Conservation (phyloP, 2,888 invertebrate genomes). For the Leptopterna dolabrata region DNA sequence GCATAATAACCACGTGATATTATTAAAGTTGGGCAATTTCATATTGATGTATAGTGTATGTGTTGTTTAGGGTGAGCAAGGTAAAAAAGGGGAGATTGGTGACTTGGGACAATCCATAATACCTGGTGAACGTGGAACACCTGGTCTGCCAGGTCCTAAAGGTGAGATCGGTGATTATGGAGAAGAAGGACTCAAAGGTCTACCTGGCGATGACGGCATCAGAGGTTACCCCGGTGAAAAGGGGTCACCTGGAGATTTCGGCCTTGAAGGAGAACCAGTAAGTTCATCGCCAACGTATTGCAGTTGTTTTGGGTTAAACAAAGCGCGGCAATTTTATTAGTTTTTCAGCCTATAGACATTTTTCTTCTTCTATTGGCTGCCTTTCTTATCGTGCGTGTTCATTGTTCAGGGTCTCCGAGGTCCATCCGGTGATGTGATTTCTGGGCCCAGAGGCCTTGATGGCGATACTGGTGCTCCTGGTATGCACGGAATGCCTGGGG, state of each 20-base stretch:
- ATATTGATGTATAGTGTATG: too few relatives aligned
- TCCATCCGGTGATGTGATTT: constrained; percentile 40
- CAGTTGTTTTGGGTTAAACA: too few relatives aligned
- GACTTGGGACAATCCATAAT: constrained; percentile 58
- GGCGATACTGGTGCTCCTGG: constrained; percentile 67
- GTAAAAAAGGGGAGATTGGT: constrained; percentile 47
- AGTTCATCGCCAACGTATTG: too few relatives aligned
- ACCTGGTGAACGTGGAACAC: constrained; percentile 63
- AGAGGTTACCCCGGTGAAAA: constrained; percentile 63
- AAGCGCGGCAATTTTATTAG: background rate
- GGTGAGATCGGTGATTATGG: constrained; percentile 70
- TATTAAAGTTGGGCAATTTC: too few relatives aligned
- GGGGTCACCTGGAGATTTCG: constrained; percentile 67
- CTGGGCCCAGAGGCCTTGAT: constrained; percentile 22
- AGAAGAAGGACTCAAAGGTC: constrained; percentile 67
- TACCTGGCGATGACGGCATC: constrained; percentile 67
- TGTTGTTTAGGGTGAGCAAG: constrained; percentile 68
- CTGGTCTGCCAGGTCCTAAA: constrained; percentile 55
- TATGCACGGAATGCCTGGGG: constrained; percentile 68
- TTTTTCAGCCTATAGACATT: background rate
- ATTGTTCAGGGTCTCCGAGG: constrained; percentile 49
- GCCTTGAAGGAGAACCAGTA: constrained; percentile 65
- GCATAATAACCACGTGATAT: too few relatives aligned
- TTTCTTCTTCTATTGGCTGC: background rate
- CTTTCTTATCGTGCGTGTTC: background rate